phyloP scores from a whole-genome alignment of 1,140 invertebrate species.

The Sitophilus oryzae region DNA sequence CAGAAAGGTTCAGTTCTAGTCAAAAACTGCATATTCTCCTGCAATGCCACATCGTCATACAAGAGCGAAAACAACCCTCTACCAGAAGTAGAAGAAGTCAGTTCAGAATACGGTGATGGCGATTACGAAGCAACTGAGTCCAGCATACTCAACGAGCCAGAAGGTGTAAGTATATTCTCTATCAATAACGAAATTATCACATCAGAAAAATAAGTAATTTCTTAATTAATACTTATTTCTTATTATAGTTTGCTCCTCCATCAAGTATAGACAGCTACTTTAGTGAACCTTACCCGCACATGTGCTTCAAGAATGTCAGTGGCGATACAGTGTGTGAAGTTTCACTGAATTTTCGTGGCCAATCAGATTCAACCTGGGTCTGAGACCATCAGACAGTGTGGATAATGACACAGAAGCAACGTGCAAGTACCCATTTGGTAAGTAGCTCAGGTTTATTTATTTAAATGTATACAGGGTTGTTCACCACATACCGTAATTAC shows the following conservation, averaged over 20 bases:
- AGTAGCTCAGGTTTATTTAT: too few relatives aligned
- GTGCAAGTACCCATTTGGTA: constrained; percentile 40
- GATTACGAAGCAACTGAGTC: constrained; percentile 33
- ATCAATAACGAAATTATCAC: too few relatives aligned
- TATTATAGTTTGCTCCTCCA: constrained; percentile 8
- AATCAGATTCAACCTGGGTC: constrained; percentile 49
- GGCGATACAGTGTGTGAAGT: constrained; percentile 52
- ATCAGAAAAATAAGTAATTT: neutral
- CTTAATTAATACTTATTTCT: neutral
- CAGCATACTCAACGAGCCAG: constrained; percentile 16
- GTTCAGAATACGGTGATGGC: constrained; percentile 37
- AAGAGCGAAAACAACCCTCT: constrained; percentile 28
- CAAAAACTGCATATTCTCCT: constrained; percentile 54
- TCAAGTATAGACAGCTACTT: constrained; percentile 5
- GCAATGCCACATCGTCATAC: constrained; percentile 44
- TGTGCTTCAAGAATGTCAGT: constrained; percentile 52
- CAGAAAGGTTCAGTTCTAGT: constrained; percentile 48
- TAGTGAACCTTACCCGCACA: constrained; percentile 50
- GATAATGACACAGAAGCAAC: constrained; percentile 43
- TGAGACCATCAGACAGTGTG: constrained; percentile 45
- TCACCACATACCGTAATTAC: too few relatives aligned
- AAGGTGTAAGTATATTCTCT: constrained; percentile 18
- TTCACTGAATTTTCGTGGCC: constrained; percentile 53
- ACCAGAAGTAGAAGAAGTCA: constrained; percentile 31
- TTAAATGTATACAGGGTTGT: too few relatives aligned